A percentile compares a stretch with the other conserved stretches of the same genome.
Evolutionary conservation across 2,888 invertebrate genomes (phyloP).

Genomic region (Napeogenes inachia): DNA sequence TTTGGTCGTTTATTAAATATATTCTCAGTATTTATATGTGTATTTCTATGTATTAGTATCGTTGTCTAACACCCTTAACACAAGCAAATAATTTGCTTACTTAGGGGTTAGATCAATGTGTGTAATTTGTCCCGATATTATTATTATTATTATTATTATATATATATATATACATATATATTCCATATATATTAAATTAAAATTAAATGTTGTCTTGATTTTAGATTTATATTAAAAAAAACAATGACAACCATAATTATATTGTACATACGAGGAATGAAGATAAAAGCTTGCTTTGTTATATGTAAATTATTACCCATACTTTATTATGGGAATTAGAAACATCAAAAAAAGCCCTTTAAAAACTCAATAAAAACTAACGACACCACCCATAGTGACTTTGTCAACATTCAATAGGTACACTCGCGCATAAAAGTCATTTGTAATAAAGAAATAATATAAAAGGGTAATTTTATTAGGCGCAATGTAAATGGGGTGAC

Average conservation of each 20-base stretch:
- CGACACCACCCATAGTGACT: constrained; percentile 32
- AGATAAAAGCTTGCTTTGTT: constrained; percentile 1
- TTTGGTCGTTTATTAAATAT: too few relatives aligned
- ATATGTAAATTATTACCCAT: background rate
- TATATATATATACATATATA: too few relatives aligned
- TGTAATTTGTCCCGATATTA: too few relatives aligned
- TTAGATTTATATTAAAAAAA: too few relatives aligned
- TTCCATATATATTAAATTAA: too few relatives aligned
- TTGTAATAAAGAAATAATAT: constrained; percentile 30
- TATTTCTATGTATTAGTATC: too few relatives aligned
- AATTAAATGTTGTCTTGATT: too few relatives aligned
- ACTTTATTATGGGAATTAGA: constrained; percentile 1
- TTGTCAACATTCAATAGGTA: constrained; percentile 33
- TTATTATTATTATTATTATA: too few relatives aligned
- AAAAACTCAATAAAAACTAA: constrained; percentile 25
- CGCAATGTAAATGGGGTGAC: constrained; percentile 27
- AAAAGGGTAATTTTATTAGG: constrained; percentile 33
- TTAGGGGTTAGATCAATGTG: too few relatives aligned
- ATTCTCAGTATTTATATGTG: too few relatives aligned
- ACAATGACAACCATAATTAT: background rate
- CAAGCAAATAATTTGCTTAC: too few relatives aligned
- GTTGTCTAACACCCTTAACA: too few relatives aligned
- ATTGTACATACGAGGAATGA: background rate
- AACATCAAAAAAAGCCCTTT: constrained; percentile 1
- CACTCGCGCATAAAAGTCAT: constrained; percentile 30